Evolutionary conservation across 1,140 invertebrate species (phyloP), one percentile per base, ranked within the genome.

Genomic region (Musca vetustissima): DNA sequence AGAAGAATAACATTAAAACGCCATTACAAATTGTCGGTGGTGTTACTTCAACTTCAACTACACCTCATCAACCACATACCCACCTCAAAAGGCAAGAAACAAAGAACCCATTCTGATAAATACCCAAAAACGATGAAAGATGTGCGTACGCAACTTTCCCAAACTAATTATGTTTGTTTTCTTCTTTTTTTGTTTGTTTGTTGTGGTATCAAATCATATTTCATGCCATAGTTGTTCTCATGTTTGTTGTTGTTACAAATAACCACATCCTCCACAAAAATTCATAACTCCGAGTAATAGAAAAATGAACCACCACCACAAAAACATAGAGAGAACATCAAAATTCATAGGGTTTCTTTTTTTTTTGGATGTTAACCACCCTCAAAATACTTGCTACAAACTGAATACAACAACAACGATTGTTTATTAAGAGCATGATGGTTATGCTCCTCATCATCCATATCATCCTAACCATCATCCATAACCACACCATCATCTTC

Each of bases 91-190:
- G 6, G 11, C 1, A 43, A 43, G 36, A 43, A 43, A 28, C 3
- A 28, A 43, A 43, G 24, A 55, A 21, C 52, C 52, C 6, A 43
- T 43, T 43, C 36, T 43, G 11, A 11, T 43, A 13, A 43, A 13
- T 13, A 43, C 1, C 52, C n/a, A n/a, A 1, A 43, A 43, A 9
- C 4, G 36, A 7, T 43, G 36, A 11, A 43, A 43, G 36, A 43
- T 43, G 36, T 43, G 36, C 36, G 36, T 43, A 43, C 36, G 25
- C 25, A 57, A 57, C 24, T 57, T 57, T n/a, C 53, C 53, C 53
- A 57, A 57, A 13, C 53, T 57, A 57, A 57, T 57, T 57, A 57
- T 57, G 24, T 57, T 57, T 57, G 53, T 57, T 57, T 57, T n/a
- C 13, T 24, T 24, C 6, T 57, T 57, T n/a, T n/a, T n/a, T n/a